phyloP scores from a whole-genome alignment of 2,113 vertebrate genomes.

The Dissostichus mawsoni region DNA sequence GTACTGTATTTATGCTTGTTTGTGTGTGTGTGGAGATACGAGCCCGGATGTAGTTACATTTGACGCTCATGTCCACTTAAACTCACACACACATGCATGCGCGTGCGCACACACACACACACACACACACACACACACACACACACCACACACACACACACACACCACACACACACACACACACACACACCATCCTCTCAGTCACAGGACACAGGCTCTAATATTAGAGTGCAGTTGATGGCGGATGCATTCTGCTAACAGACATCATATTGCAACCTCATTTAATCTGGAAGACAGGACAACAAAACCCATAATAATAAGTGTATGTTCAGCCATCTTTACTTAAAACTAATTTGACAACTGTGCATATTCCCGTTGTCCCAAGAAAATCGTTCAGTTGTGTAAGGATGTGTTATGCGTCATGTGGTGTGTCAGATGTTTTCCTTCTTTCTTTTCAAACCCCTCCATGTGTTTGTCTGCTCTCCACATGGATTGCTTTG shows the following conservation, averaged over 20 bases:
- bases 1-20: slow-evolving; percentile 7
- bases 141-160: slow-evolving; percentile 12
- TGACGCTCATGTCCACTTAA: slow-evolving; percentile 13
- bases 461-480: not conserved
- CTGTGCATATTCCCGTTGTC: not conserved
- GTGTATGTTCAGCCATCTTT: not conserved
- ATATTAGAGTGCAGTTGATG: slow-evolving; percentile 47
- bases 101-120: slow-evolving; percentile 4
- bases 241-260: not conserved
- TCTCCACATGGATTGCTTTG: not conserved
- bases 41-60: slow-evolving; percentile 9
- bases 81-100: slow-evolving; percentile 6
- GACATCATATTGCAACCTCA: not conserved
- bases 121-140: slow-evolving; percentile 17
- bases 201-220: slow-evolving; percentile 56
- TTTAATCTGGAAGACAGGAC: not conserved
- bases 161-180: slow-evolving; percentile 10
- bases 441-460: not conserved
- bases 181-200: slow-evolving; percentile 25
- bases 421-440: slow-evolving; percentile 14
- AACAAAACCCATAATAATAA: slow-evolving; percentile 7
- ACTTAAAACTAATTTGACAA: not conserved
- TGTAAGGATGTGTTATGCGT: not conserved
- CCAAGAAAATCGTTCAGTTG: not conserved
- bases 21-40: slow-evolving; percentile 39